Evolutionary conservation across 2,888 invertebrate species (phyloP).

Genomic region (Apamea epomidion): DNA sequence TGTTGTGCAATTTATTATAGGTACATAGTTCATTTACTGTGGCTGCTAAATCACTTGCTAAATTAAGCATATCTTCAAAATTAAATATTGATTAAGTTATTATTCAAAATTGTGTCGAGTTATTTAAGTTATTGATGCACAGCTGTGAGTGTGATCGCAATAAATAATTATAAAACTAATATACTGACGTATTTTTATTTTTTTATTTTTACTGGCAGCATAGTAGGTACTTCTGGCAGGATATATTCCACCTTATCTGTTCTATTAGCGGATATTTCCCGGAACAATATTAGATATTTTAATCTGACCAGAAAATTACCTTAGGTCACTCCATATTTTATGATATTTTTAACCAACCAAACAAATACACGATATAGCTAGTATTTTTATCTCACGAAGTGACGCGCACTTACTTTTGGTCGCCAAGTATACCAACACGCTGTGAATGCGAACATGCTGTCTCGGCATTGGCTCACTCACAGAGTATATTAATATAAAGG

Average conservation of each 20-base stretch:
- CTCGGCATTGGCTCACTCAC: too few species aligned
- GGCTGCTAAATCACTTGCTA: slow-evolving; percentile 7
- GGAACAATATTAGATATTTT: not conserved
- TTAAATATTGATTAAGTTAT: not conserved
- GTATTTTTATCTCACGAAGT: not conserved
- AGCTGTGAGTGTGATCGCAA: slow-evolving; percentile 51
- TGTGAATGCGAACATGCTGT: too few species aligned
- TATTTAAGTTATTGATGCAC: slow-evolving; percentile 41
- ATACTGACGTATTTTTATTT: not conserved
- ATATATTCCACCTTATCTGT: not conserved
- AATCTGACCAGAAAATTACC: not conserved
- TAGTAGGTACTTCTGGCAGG: not conserved
- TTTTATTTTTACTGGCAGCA: not conserved
- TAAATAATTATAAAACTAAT: slow-evolving; percentile 43
- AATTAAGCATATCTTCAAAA: slow-evolving; percentile 10
- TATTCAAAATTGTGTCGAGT: slow-evolving; percentile 18
- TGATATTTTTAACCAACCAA: not conserved
- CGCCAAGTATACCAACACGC: too few species aligned
- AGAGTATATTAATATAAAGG: too few species aligned
- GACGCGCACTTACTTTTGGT: too few species aligned
- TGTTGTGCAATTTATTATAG: not conserved
- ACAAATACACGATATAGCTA: too few species aligned
- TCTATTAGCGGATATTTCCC: not conserved
- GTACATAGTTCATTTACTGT: not conserved
- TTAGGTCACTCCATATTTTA: not conserved